These are phyloP conservation scores for Eidolon dupreanum DNA, from an alignment of 2,797 vertebrate genomes.

Conservation along the genomic window DNA sequence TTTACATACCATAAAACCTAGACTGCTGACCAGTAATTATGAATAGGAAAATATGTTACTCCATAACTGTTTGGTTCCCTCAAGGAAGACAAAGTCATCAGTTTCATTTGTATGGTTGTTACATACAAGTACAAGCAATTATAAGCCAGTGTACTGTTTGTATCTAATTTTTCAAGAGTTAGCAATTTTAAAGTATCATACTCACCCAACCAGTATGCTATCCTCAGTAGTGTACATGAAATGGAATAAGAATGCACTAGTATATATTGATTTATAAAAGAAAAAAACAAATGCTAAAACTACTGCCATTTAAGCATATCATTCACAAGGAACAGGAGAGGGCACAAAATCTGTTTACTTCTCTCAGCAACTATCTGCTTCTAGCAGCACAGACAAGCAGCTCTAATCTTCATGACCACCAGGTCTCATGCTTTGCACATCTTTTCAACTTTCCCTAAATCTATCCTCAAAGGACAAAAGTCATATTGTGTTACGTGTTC, in stretches of 20 bases:
- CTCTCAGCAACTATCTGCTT: not conserved
- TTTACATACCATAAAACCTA: not conserved
- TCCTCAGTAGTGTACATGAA: not conserved
- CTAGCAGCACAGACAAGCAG: not conserved
- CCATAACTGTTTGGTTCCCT: not conserved
- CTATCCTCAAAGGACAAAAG: not conserved
- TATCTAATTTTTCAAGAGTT: not conserved
- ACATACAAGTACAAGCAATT: slow-evolving; percentile 4
- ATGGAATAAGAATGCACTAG: not conserved
- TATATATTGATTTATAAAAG: not conserved
- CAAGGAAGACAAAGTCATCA: not conserved
- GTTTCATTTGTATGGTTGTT: not conserved
- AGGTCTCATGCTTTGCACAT: not conserved
- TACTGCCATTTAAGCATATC: not conserved
- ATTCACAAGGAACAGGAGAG: not conserved
- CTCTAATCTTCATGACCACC: not conserved
- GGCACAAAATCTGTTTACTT: not conserved
- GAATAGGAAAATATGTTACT: not conserved
- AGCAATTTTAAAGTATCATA: not conserved
- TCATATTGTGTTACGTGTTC: not conserved
- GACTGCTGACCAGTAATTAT: slow-evolving; percentile 3
- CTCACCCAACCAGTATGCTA: not conserved
- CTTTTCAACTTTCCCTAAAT: not conserved
- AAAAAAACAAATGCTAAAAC: not conserved
- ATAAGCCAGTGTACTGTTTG: not conserved